Evolutionary conservation across 2,113 vertebrate species (phyloP), one percentile per base, ranked within the genome.

Genomic region (Sinocyclocheilus grahami): DNA sequence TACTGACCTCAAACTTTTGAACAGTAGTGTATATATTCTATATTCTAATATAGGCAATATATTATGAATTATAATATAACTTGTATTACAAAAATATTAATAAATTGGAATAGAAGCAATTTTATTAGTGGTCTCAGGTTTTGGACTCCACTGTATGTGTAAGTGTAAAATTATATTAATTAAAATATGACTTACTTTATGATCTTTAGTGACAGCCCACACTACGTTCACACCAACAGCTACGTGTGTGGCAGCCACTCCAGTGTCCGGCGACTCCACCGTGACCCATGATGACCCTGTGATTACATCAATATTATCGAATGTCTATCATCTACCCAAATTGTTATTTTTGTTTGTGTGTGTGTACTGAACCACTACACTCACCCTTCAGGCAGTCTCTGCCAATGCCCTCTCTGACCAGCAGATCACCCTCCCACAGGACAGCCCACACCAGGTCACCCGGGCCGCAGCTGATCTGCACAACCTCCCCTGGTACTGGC

Each of bases 181-280:
- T 22, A 67, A 60, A 55, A 60, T 74, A 51, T 9, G 60, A 69
- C 95, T 96, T 94, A 99, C 98, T 91, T 97, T 99, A 87, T 95
- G 95, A 30, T 99, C 97, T 85, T 99, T 99, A 22, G 97, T 99
- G 80, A 99, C 88, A 13, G 97, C 97, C 98, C 98, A 99, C 77
- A 98, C 97, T 12, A 98, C 97, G 13, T 95, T 95, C 12, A 95
- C 90, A 8, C 98, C 98, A 78, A 96, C 97, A 0, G 97, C 95
- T 18, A 99, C 91, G 0, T 99, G 97, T 89, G 95, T 94, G 78
- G 96, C 96, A 46, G 96, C 97, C 0, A 96, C 95, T 65, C 96
- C 97, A 7, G 96, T 82, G 71, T 92, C 95, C 2, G 98, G 98
- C 78, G 97, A 96, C 67, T 99, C 97, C 90, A 99, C 97, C 0